Evolutionary conservation across 2,797 vertebrate genomes (phyloP).

Genomic region (Phataginus tetradactyla): DNA sequence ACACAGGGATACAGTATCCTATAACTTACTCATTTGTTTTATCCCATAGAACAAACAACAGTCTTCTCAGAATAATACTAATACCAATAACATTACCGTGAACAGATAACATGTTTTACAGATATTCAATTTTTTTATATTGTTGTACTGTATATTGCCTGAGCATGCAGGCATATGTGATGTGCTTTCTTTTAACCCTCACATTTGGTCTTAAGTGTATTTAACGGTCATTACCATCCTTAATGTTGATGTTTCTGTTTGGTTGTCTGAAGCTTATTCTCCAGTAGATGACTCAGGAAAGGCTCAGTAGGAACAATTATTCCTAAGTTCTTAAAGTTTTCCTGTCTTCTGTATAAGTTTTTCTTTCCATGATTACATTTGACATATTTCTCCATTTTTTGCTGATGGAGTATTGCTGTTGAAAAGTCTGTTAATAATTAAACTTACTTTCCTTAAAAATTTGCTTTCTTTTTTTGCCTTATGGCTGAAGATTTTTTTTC

Average conservation of each 20-base stretch:
- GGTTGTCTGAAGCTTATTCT: not conserved
- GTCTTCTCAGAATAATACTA: not conserved
- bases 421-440: slow-evolving; percentile 9
- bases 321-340: not conserved
- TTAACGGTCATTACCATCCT: not conserved
- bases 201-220: not conserved
- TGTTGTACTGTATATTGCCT: not conserved
- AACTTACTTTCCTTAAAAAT: slow-evolving; percentile 9
- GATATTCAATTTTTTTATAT: not conserved
- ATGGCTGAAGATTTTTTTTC: not conserved
- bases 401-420: not conserved
- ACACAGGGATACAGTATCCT: not conserved
- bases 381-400: not conserved
- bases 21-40: not conserved
- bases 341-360: not conserved
- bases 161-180: not conserved
- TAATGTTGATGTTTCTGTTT: not conserved
- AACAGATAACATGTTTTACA: not conserved
- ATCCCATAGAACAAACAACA: not conserved
- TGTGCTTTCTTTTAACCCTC: not conserved
- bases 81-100: not conserved
- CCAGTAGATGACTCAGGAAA: not conserved
- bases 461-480: not conserved
- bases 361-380: slow-evolving; percentile 7
- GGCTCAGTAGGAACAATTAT: not conserved